Conservation (phyloP, 1,140 invertebrate species). For the Coenobita brevimanus region DNA sequence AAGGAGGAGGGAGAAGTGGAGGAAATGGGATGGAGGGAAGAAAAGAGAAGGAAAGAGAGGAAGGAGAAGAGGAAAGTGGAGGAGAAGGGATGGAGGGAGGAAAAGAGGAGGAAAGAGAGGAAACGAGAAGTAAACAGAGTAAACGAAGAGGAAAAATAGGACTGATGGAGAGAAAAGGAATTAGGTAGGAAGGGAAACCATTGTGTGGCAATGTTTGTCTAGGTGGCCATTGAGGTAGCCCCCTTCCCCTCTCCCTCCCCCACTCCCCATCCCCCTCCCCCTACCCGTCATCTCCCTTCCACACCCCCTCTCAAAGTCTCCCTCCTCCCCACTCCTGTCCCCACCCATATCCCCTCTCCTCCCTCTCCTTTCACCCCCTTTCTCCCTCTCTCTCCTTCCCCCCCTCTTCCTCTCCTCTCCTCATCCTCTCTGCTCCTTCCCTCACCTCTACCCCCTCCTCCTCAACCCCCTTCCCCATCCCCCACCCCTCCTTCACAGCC, state of each 20-base stretch:
- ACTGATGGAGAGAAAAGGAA: background rate
- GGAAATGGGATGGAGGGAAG: no score
- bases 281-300: background rate
- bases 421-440: background rate
- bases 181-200: background rate
- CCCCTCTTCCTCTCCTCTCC: background rate
- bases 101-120: constrained; percentile 4
- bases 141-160: no score
- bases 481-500: background rate
- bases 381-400: background rate
- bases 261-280: background rate
- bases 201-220: background rate
- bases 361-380: background rate
- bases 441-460: background rate
- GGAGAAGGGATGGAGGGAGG: background rate
- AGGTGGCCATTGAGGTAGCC: background rate
- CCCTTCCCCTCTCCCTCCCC: no score
- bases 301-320: background rate
- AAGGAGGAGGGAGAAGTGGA: no score
- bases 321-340: background rate
- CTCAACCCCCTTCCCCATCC: background rate
- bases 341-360: no score
- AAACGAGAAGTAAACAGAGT: background rate
- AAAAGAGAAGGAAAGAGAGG: constrained; percentile 1
- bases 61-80: background rate